Evolutionary conservation across 2,113 vertebrate species (phyloP), one percentile per base, ranked within the genome.

Genomic region (Platycercus adscitus): DNA sequence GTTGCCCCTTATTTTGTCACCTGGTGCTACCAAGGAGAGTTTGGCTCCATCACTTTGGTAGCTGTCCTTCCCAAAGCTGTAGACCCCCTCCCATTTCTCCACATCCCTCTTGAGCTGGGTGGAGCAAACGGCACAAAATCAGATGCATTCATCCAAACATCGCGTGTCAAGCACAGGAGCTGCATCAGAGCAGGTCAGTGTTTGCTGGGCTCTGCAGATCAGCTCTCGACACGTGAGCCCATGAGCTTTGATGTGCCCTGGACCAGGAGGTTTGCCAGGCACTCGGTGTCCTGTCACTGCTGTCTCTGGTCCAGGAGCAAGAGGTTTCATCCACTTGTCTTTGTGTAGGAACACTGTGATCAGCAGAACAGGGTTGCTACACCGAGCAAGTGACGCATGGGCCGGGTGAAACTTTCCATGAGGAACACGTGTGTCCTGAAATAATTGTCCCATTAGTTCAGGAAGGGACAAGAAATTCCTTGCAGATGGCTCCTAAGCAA

Each of bases 371-470:
- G 53, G 47, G 72, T 69, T 93, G 88, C 88, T 72, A 14, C 66
- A 31, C 37, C 0, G 1, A 23, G 2, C 25, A 52, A 9, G 46
- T 95, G 95, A 97, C 58, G 65, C 61, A 84, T 0, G 1, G 69
- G 12, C 72, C 4, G 52, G 6, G 60, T 93, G 93, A 73, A 95
- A 96, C 81, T 96, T 96, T 97, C 91, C 95, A 68, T 91, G 81
- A 95, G 83, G 35, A 81, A 50, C 94, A 84, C 9, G 12, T 73
- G 88, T 31, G 69, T 53, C 71, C 49, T 21, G 7, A 63, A 92
- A 84, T 89, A 95, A 95, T 95, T 75, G 65, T 33, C 55, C 95
- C 35, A 92, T 95, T 95, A 96, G 95, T 96, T 95, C 95, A 35
- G 95, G 93, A 93, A 97, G 89, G 80, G 47, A 93, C 69, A 43